These are phyloP conservation scores for Melanaphis sacchari DNA, from an alignment of 1,140 invertebrate genomes.

Conservation along the genomic window DNA sequence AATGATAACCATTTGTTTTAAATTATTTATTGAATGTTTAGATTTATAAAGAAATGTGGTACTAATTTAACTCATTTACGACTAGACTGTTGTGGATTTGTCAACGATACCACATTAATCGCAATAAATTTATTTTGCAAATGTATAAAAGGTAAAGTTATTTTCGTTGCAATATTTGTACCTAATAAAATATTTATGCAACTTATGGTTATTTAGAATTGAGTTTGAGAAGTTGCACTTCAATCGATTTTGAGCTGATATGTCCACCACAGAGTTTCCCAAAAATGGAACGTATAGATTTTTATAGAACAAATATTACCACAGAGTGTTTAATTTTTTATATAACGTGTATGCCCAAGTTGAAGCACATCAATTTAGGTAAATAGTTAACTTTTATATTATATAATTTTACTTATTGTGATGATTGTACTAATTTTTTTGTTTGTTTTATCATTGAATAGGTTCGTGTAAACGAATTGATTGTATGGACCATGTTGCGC, in stretches of 20 bases:
- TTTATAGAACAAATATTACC: slow-evolving; percentile 77
- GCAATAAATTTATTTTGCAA: slow-evolving; percentile 20
- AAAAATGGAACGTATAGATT: slow-evolving; percentile 76
- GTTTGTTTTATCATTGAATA: slow-evolving; percentile 58
- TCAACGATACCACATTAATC: slow-evolving; percentile 66
- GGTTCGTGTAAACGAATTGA: slow-evolving; percentile 67
- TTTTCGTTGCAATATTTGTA: neutral
- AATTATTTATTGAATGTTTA: slow-evolving; percentile 62
- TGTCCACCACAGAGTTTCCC: slow-evolving; percentile 56
- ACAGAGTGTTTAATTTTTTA: slow-evolving; percentile 71
- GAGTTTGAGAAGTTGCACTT: slow-evolving; percentile 70
- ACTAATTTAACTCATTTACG: slow-evolving; percentile 73
- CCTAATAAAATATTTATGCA: neutral
- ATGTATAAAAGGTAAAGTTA: slow-evolving; percentile 15
- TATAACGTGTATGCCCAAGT: slow-evolving; percentile 70
- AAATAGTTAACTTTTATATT: slow-evolving; percentile 62
- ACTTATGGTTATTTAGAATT: slow-evolving; percentile 66
- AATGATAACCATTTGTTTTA: neutral
- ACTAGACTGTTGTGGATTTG: slow-evolving; percentile 78
- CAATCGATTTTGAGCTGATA: slow-evolving; percentile 6
- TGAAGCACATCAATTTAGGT: slow-evolving; percentile 79
- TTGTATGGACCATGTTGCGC: slow-evolving; percentile 75
- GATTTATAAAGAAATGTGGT: slow-evolving; percentile 75
- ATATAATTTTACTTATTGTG: neutral
- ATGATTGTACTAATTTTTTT: neutral